These are phyloP conservation scores for Xylophagus ater DNA, from an alignment of 2,888 invertebrate species.

Conservation along the genomic window DNA sequence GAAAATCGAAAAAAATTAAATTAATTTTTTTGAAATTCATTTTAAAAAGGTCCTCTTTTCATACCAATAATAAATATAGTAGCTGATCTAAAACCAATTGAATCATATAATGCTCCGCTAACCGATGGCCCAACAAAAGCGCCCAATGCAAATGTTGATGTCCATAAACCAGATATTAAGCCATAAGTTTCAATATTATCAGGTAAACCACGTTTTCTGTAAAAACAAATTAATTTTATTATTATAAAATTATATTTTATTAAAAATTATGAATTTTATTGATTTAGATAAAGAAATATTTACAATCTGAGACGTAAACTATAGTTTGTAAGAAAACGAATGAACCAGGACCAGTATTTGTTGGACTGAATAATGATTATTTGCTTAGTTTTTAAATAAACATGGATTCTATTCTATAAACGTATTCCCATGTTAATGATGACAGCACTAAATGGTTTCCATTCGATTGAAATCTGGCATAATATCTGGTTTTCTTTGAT, in stretches of 20 bases:
- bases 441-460: too few species aligned
- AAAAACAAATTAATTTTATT: constrained; percentile 10
- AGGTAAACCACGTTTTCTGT: constrained; percentile 60
- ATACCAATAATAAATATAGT: constrained; percentile 54
- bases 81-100: constrained; percentile 57
- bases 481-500: too few species aligned
- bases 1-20: background rate
- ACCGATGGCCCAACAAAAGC: constrained; percentile 74
- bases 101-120: constrained; percentile 61
- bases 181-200: constrained; percentile 84
- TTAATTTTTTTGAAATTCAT: background rate
- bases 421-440: too few species aligned
- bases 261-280: too few species aligned
- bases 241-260: constrained; percentile 1
- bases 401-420: too few species aligned
- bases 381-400: too few species aligned
- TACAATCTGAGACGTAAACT: too few species aligned
- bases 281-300: too few species aligned
- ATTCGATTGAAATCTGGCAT: too few species aligned
- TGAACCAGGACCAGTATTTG: too few species aligned
- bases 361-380: too few species aligned
- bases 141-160: constrained; percentile 79
- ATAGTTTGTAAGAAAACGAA: too few species aligned
- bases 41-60: background rate
- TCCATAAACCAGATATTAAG: constrained; percentile 81